phyloP scores from a whole-genome alignment of 2,113 vertebrate genomes.

The Clarias batrachus region DNA sequence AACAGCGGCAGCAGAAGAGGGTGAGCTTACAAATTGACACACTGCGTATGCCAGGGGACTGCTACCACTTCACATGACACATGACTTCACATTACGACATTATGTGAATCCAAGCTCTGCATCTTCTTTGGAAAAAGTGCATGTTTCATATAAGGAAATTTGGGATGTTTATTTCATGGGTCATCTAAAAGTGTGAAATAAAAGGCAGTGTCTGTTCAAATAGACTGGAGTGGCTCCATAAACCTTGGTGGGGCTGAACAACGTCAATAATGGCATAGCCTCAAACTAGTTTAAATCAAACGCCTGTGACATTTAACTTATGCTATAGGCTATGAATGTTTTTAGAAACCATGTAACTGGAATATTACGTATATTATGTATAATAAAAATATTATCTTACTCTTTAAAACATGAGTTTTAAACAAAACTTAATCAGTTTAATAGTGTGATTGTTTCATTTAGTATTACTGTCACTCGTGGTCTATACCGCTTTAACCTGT shows the following conservation, averaged over 20 bases:
- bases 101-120: not conserved
- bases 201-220: not conserved
- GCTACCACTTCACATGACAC: not conserved
- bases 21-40: slow-evolving; percentile 63
- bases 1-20: slow-evolving; percentile 81
- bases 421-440: not conserved
- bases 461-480: not conserved
- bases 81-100: not conserved
- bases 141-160: not conserved
- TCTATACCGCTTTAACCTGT: no score
- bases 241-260: not conserved
- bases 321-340: not conserved
- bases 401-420: no score
- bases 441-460: not conserved
- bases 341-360: not conserved
- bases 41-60: not conserved
- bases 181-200: not conserved
- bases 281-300: not conserved
- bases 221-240: not conserved
- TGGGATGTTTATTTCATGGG: not conserved
- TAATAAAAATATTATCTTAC: no score
- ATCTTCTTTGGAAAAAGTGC: not conserved
- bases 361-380: no score
- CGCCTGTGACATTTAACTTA: not conserved
- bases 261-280: not conserved